Conservation (phyloP, 2,797 vertebrate species). For the Anomalospiza imberbis region DNA sequence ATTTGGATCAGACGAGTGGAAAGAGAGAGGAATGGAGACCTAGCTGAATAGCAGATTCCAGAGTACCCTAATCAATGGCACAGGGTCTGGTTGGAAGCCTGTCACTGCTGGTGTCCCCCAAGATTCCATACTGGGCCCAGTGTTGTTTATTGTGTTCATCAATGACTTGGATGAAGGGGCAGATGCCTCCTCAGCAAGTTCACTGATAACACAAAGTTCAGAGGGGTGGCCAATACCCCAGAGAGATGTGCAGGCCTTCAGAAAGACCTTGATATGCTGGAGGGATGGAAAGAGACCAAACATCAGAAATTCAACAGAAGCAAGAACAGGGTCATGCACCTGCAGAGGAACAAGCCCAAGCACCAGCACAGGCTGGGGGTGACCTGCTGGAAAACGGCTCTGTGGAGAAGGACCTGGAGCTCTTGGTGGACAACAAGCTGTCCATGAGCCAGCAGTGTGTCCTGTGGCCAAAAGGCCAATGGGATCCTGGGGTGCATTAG, state of each 20-base stretch:
- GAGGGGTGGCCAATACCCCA: background rate
- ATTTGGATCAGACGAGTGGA: background rate
- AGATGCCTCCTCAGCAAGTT: background rate
- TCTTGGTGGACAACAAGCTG: background rate
- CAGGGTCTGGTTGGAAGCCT: background rate
- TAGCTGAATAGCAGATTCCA: background rate
- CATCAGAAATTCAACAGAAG: background rate
- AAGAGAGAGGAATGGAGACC: background rate
- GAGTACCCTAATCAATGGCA: background rate
- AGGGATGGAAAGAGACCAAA: background rate
- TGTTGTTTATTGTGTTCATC: background rate
- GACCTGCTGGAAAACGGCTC: no score
- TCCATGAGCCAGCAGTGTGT: background rate
- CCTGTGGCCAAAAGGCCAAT: no score
- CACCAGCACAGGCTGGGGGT: background rate
- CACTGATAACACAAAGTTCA: background rate
- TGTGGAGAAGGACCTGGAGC: background rate
- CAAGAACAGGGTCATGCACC: background rate
- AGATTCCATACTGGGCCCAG: background rate
- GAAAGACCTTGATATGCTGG: background rate
- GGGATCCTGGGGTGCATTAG: background rate
- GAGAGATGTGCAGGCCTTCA: background rate
- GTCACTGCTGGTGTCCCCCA: background rate
- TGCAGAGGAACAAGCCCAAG: background rate
- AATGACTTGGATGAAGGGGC: background rate